Evolutionary conservation across 2,888 invertebrate species (phyloP).

Genomic region (Anoncus sp.): DNA sequence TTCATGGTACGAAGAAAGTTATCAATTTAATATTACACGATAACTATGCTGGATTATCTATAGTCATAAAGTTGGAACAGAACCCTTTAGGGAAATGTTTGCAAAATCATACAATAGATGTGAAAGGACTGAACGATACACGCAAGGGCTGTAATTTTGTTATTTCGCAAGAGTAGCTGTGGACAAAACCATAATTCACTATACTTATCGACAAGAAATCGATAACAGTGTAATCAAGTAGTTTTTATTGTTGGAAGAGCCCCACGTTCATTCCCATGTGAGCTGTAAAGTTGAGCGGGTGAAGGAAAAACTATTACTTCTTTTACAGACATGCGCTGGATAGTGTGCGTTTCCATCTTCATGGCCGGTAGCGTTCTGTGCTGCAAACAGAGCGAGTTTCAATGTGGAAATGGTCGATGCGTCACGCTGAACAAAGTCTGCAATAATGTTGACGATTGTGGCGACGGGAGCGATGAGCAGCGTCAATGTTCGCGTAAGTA

Average conservation of each 20-base stretch:
- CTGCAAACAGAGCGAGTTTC: constrained; percentile 85
- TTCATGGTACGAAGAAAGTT: not conserved
- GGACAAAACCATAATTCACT: constrained; percentile 16
- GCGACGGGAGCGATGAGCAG: constrained; percentile 91
- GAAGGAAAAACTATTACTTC: constrained; percentile 43
- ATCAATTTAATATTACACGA: too few species aligned
- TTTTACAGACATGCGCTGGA: constrained; percentile 79
- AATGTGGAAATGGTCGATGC: constrained; percentile 85
- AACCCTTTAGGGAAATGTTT: not conserved
- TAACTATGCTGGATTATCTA: not conserved
- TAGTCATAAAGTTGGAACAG: not conserved
- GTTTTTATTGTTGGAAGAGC: constrained; percentile 14
- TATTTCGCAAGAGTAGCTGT: constrained; percentile 6
- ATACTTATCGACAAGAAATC: constrained; percentile 26
- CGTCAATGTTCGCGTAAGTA: constrained; percentile 91
- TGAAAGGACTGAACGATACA: constrained; percentile 9
- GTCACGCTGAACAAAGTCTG: constrained; percentile 90
- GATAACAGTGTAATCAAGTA: constrained; percentile 6
- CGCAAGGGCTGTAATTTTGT: constrained; percentile 20
- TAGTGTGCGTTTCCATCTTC: constrained; percentile 76
- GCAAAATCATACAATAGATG: not conserved
- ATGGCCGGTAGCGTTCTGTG: constrained; percentile 75
- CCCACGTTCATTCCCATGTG: not conserved
- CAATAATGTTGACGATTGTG: constrained; percentile 91
- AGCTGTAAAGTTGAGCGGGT: constrained; percentile 15